These are phyloP conservation scores for Sinopyrophorus schimmeli DNA, from an alignment of 2,888 invertebrate genomes.

Conservation along the genomic window DNA sequence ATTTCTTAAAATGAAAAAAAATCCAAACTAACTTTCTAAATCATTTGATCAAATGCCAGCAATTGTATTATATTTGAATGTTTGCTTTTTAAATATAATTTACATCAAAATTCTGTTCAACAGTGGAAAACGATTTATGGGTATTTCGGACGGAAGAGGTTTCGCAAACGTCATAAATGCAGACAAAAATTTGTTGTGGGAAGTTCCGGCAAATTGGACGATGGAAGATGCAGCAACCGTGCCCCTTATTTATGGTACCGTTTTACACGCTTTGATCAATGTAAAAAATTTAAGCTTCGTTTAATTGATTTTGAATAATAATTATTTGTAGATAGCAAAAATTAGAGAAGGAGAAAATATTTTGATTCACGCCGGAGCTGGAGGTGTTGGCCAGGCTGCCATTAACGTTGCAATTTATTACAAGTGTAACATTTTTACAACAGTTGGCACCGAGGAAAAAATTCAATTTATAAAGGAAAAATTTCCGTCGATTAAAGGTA, in stretches of 20 bases:
- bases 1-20: not conserved
- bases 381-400: slow-evolving; percentile 79
- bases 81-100: no score
- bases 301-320: no score
- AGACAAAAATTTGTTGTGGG: slow-evolving; percentile 62
- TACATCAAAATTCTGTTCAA: no score
- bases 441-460: slow-evolving; percentile 69
- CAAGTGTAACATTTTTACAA: slow-evolving; percentile 70
- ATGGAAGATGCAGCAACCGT: slow-evolving; percentile 76
- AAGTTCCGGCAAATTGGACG: slow-evolving; percentile 72
- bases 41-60: no score
- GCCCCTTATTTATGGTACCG: slow-evolving; percentile 70
- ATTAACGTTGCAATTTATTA: slow-evolving; percentile 70
- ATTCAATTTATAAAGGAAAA: slow-evolving; percentile 63
- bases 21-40: no score
- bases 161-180: slow-evolving; percentile 65
- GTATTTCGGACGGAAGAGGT: slow-evolving; percentile 62
- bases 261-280: slow-evolving; percentile 58
- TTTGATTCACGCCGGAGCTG: slow-evolving; percentile 64
- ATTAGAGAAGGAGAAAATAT: no score
- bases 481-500: slow-evolving; percentile 54
- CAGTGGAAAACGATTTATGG: slow-evolving; percentile 68
- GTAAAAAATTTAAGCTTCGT: no score
- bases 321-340: no score
- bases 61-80: no score